Conservation (phyloP, 2,888 invertebrate species). For the Unio delphinus region DNA sequence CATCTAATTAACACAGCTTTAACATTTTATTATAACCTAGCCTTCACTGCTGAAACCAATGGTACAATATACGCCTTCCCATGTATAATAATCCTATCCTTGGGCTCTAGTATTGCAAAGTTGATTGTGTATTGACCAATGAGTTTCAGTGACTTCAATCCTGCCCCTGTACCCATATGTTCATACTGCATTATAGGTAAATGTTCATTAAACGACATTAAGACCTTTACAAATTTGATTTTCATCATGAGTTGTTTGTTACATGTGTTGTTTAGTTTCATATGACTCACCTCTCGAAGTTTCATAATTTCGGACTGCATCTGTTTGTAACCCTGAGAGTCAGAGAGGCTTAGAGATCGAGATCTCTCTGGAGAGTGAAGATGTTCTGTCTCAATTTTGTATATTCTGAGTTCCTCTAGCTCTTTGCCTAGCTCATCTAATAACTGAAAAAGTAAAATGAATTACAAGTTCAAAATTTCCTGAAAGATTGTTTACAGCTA, state of each 20-base stretch:
- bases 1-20: too few species aligned
- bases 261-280: not conserved
- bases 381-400: constrained; percentile 55
- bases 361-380: constrained; percentile 20
- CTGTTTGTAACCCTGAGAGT: constrained; percentile 51
- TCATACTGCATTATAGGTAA: too few species aligned
- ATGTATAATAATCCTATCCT: too few species aligned
- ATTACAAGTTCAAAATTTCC: not conserved
- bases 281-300: constrained; percentile 55
- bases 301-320: constrained; percentile 56
- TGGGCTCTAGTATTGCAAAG: too few species aligned
- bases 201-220: too few species aligned
- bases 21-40: too few species aligned
- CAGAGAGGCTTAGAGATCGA: constrained; percentile 46
- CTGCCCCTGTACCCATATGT: too few species aligned
- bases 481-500: not conserved
- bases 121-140: too few species aligned
- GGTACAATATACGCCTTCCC: too few species aligned
- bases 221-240: too few species aligned
- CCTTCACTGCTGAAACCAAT: too few species aligned
- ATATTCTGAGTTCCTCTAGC: constrained; percentile 66
- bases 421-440: constrained; percentile 70
- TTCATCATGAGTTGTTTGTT: not conserved
- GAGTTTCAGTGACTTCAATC: too few species aligned
- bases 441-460: constrained; percentile 50